Evolutionary conservation across 1,140 invertebrate genomes (phyloP).

Genomic region (Platorchestia sp.): DNA sequence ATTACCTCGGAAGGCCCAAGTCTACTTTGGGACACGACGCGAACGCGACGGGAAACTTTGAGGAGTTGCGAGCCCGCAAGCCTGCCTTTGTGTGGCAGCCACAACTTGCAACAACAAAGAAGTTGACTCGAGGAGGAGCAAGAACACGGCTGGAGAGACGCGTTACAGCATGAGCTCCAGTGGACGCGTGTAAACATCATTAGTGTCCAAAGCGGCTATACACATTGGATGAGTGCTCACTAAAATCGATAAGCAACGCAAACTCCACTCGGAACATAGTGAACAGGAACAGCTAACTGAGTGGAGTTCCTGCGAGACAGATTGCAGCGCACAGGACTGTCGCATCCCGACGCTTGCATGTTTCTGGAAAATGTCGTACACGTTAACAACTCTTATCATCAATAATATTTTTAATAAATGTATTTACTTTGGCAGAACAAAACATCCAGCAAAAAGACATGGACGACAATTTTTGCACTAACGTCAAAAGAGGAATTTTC

Average conservation of each 20-base stretch:
- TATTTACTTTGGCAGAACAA: too few species aligned
- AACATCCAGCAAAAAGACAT: too few species aligned
- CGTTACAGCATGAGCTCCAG: background rate
- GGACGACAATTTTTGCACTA: too few species aligned
- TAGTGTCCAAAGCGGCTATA: slow-evolving; percentile 25
- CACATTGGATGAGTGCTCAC: slow-evolving; percentile 19
- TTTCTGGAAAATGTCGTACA: too few species aligned
- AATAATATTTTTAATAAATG: too few species aligned
- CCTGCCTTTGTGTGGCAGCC: background rate
- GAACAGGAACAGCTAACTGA: background rate
- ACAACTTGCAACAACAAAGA: slow-evolving; percentile 37
- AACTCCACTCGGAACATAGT: background rate
- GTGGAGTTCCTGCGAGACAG: background rate
- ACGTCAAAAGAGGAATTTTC: too few species aligned
- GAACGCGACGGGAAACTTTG: slow-evolving; percentile 43
- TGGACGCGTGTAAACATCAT: slow-evolving; percentile 20
- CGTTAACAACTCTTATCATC: too few species aligned
- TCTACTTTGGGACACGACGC: slow-evolving; percentile 48
- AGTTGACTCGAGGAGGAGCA: background rate
- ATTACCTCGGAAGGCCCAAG: slow-evolving; percentile 42
- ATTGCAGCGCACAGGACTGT: background rate
- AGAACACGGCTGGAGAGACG: background rate
- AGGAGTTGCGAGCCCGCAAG: slow-evolving; percentile 21
- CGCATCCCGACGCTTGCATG: too few species aligned
- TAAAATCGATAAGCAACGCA: slow-evolving; percentile 24